Evolutionary conservation across 2,797 vertebrate species (phyloP).

Genomic region (Spatula versicolor): DNA sequence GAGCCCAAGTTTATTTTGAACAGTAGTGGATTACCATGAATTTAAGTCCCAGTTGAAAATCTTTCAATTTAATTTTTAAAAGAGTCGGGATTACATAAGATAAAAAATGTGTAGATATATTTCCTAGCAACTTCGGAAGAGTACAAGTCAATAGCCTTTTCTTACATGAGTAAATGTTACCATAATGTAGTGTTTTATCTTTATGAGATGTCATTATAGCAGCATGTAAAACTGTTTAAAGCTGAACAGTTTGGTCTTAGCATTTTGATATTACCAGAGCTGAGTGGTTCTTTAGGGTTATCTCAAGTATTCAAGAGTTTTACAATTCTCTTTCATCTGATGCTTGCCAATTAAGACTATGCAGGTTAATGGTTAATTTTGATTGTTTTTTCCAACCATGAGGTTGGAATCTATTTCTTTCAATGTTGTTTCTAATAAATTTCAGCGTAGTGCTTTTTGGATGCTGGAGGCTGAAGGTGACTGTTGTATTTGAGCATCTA

Average conservation of each 20-base stretch:
- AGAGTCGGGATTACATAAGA: not conserved
- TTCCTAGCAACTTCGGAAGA: not conserved
- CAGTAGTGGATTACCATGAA: not conserved
- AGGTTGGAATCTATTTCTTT: too few species aligned
- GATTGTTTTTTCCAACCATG: not conserved
- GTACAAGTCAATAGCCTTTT: not conserved
- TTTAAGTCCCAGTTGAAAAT: not conserved
- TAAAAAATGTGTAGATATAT: not conserved
- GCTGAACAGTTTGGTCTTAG: not conserved
- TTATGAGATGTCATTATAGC: not conserved
- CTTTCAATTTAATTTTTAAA: not conserved
- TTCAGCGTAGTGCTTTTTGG: not conserved
- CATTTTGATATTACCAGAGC: not conserved
- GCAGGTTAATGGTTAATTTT: not conserved
- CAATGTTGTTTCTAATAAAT: not conserved
- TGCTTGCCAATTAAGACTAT: not conserved
- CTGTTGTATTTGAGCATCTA: not conserved
- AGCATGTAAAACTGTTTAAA: not conserved
- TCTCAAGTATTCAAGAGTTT: not conserved
- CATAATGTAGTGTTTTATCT: not conserved
- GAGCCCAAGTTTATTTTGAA: not conserved
- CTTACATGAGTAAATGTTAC: not conserved
- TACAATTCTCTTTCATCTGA: not conserved
- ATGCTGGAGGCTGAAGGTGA: not conserved
- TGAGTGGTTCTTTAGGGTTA: not conserved